Evolutionary conservation across 2,888 invertebrate genomes (phyloP).

Genomic region (Nephrotoma guestfalica): DNA sequence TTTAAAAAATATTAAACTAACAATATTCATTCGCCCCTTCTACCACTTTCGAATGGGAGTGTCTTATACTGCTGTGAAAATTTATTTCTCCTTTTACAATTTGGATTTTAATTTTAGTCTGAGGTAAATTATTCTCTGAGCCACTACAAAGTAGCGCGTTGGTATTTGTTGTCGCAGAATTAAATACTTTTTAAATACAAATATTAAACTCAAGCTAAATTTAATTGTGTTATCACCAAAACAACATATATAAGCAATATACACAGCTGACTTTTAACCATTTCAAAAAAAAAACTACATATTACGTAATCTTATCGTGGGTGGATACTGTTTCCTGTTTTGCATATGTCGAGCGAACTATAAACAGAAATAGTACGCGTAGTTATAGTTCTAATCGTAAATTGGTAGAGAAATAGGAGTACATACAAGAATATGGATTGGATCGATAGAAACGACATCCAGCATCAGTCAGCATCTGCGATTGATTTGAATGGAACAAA

Average conservation of each 20-base stretch:
- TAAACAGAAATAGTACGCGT: not conserved
- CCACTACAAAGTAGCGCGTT: not conserved
- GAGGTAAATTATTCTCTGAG: not conserved
- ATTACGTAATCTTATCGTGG: not conserved
- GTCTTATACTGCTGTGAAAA: not conserved
- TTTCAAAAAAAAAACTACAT: not conserved
- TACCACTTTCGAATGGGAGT: not conserved
- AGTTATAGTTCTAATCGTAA: not conserved
- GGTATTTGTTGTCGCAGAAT: not conserved
- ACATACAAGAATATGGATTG: not conserved
- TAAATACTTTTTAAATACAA: not conserved
- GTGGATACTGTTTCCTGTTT: not conserved
- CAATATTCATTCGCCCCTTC: not conserved
- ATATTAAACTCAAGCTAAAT: not conserved
- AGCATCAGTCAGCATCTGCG: not conserved
- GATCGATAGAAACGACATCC: not conserved
- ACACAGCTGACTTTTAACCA: not conserved
- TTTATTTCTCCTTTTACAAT: not conserved
- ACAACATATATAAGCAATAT: not conserved
- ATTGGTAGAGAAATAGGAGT: not conserved
- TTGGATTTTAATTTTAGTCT: not conserved
- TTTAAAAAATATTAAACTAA: not conserved
- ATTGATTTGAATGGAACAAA: not conserved
- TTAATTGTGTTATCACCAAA: not conserved
- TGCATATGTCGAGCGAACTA: not conserved